Percentiles rank a stretch among this genome's conserved stretches.
phyloP scores from a whole-genome alignment of 2,888 invertebrate species.

The Acleris holmiana region DNA sequence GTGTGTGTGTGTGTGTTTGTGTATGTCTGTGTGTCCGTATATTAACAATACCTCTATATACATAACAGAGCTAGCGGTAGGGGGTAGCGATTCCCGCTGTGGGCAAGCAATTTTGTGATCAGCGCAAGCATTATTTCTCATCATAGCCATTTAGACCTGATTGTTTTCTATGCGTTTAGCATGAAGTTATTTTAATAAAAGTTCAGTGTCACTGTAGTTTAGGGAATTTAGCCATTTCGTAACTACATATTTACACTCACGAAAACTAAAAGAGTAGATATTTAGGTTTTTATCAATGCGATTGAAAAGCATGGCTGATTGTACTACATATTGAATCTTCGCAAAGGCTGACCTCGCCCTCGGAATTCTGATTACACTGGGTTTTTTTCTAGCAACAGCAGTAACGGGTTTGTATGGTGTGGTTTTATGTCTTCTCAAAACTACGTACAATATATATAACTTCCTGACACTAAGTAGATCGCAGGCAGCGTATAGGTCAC shows the following conservation, averaged over 20 bases:
- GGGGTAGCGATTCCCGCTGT: not conserved
- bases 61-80: no score
- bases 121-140: no score
- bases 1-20: constrained; percentile 4
- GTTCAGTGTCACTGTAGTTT: not conserved
- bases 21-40: not conserved
- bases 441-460: no score
- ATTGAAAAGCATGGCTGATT: not conserved
- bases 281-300: not conserved
- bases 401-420: no score
- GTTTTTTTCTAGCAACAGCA: no score
- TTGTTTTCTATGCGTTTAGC: no score
- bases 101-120: not conserved
- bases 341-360: no score
- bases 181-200: not conserved
- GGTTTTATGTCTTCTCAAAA: no score
- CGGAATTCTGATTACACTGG: no score
- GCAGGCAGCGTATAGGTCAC: not conserved
- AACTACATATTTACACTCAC: not conserved
- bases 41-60: not conserved
- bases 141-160: no score
- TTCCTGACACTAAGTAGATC: not conserved
- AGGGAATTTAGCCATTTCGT: not conserved
- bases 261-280: not conserved
- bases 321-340: no score